Base-by-base conservation (phyloP, 2,797 vertebrate genomes). In the Sphenopsis melanotis region DNA sequence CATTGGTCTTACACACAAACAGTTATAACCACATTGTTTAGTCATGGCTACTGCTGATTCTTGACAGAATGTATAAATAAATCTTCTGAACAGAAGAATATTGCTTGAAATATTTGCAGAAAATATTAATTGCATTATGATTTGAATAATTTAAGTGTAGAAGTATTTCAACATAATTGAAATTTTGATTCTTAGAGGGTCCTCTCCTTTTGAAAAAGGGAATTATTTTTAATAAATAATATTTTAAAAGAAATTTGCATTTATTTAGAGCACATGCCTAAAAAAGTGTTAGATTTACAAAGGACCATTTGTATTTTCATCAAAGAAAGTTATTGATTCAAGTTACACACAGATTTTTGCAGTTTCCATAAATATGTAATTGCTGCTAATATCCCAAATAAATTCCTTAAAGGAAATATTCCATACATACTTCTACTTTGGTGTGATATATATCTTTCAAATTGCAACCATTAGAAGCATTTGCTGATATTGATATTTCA, bases 181-280 rank as follows among this genome's bases (percentile, higher is more conserved):
- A 22, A 0, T 30, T 55, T 53, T 82, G 3, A 36, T 21, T 70
- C 34, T 57, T 24, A 4, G 47, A n/a, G 1, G 6, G 10, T 46
- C 4, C 37, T 68, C 79, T 9, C 2, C 3, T 55, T 71, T 37
- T 26, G 6, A 9, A 8, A 57, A 68, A 32, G 6, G 6, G 4
- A 89, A 44, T 52, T 42, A 24, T 42, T 86, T 84, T 19, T 24
- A 36, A 64, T 36, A 77, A 64, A 64, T 44, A 36, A 32, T 26
- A 65, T 37, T 78, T 55, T 1, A 3, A 55, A 64, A 46, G 20
- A 36, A 64, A 32, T 32, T 36, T 85, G 5, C 3, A 18, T 37
- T 56, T 65, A 29, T 53, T 59, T 77, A 39, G 26, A 39, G 2
- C 9, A 72, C 0, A 3, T 15, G 6, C 2, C 3, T 23, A 14